These are phyloP conservation scores for Sinotaia quadrata DNA, from an alignment of 2,888 invertebrate species.

Conservation along the genomic window DNA sequence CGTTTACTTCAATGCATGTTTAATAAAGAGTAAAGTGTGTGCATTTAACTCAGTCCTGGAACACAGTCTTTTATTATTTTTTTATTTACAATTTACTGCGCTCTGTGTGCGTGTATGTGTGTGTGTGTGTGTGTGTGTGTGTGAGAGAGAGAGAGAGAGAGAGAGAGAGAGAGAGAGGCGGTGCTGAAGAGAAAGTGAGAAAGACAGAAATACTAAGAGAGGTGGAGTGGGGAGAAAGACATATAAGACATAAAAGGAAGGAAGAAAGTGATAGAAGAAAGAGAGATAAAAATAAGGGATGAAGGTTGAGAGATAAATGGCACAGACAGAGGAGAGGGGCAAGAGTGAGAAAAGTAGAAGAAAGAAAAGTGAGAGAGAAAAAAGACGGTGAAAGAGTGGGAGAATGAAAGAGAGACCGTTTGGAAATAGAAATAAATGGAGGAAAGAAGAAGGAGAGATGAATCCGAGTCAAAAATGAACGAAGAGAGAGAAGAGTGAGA, in stretches of 20 bases:
- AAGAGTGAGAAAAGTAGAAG: slow-evolving; percentile 3
- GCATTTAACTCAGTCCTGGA: too few species aligned
- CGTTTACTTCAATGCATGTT: too few species aligned
- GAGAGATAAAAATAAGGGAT: background rate
- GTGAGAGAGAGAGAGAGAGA: background rate
- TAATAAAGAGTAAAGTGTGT: too few species aligned
- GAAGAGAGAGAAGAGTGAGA: background rate
- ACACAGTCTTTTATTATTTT: too few species aligned
- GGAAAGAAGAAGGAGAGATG: background rate
- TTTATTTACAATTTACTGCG: too few species aligned
- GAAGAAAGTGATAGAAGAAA: background rate
- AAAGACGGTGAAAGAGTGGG: background rate
- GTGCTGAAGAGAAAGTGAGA: slow-evolving; percentile 21
- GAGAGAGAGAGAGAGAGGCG: background rate
- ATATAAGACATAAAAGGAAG: background rate
- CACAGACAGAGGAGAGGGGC: background rate
- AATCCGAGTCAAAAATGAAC: background rate
- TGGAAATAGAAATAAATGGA: background rate
- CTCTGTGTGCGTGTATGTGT: background rate
- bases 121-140: background rate
- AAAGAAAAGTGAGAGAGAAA: slow-evolving; percentile 3
- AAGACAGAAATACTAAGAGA: slow-evolving; percentile 23
- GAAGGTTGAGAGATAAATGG: background rate
- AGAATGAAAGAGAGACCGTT: background rate
- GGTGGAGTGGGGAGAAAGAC: background rate